Evolutionary conservation across 2,797 vertebrate genomes (phyloP).

Genomic region (Enteromius fasciolatus): DNA sequence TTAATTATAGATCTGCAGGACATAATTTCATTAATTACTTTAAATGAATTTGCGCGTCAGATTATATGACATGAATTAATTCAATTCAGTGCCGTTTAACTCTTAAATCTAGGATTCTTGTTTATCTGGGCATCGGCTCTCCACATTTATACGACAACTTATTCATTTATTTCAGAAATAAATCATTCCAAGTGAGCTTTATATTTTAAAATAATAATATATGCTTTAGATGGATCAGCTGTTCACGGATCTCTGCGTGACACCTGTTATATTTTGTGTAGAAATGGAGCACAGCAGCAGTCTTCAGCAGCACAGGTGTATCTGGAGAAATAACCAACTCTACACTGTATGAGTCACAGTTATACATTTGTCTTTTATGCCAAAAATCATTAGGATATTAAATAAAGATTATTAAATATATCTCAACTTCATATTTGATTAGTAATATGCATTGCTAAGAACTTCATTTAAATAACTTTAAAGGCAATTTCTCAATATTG

Average conservation of each 20-base stretch:
- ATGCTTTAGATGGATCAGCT: background rate
- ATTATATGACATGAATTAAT: background rate
- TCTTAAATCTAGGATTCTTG: background rate
- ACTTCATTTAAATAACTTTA: background rate
- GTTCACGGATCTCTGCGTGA: background rate
- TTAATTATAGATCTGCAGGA: background rate
- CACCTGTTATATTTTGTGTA: background rate
- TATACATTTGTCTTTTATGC: background rate
- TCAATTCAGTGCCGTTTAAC: background rate
- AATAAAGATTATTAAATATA: background rate
- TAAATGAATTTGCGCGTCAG: conserved; percentile 1
- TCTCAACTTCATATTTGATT: background rate
- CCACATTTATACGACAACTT: background rate
- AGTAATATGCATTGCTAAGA: background rate
- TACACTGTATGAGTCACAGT: background rate
- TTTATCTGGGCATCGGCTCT: background rate
- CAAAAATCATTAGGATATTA: background rate
- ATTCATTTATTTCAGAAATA: background rate
- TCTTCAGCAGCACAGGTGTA: background rate
- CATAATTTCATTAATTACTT: background rate
- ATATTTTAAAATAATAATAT: background rate
- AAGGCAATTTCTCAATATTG: background rate
- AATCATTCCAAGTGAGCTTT: background rate
- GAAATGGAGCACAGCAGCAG: background rate
- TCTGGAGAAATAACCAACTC: background rate